Evolutionary conservation across 35 echinoderm and acorn worm genomes (phyloP).

Genomic region (Diadema setosum): DNA sequence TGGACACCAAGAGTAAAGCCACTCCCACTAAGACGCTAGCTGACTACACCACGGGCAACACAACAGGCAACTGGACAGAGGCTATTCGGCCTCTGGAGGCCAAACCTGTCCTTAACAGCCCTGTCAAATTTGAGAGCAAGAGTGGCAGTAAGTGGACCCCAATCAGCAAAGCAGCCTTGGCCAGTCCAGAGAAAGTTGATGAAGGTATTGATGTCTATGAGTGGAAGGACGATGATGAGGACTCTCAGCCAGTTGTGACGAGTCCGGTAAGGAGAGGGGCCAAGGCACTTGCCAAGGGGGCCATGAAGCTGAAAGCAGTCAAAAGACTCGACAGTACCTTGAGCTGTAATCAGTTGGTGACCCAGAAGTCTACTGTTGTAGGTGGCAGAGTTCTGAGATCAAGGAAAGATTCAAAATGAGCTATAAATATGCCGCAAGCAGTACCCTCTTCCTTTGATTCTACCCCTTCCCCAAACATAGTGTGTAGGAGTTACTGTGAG

Average conservation of each 20-base stretch:
- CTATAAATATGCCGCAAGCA: not conserved
- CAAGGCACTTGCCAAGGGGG: not conserved
- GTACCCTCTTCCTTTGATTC: too few relatives aligned
- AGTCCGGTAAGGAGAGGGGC: not conserved
- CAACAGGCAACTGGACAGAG: not conserved
- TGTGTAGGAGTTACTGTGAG: too few relatives aligned
- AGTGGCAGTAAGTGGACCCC: not conserved
- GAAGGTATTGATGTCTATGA: constrained; percentile 16
- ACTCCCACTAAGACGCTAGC: not conserved
- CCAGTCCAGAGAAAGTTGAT: not conserved
- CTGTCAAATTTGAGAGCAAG: constrained; percentile 6
- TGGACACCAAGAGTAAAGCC: not conserved
- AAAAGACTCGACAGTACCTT: constrained; percentile 6
- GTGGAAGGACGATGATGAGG: constrained; percentile 9
- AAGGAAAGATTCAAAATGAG: not conserved
- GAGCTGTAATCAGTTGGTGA: not conserved
- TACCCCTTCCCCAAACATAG: too few relatives aligned
- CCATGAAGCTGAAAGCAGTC: constrained; percentile 10
- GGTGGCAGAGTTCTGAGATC: not conserved
- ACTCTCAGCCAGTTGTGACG: not conserved
- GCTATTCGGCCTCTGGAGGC: not conserved
- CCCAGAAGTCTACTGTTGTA: not conserved
- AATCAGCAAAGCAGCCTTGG: not conserved
- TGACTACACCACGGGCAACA: not conserved
- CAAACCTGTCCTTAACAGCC: not conserved